Conservation (phyloP, 2,113 vertebrate genomes). For the Malurus alboscapulatus region DNA sequence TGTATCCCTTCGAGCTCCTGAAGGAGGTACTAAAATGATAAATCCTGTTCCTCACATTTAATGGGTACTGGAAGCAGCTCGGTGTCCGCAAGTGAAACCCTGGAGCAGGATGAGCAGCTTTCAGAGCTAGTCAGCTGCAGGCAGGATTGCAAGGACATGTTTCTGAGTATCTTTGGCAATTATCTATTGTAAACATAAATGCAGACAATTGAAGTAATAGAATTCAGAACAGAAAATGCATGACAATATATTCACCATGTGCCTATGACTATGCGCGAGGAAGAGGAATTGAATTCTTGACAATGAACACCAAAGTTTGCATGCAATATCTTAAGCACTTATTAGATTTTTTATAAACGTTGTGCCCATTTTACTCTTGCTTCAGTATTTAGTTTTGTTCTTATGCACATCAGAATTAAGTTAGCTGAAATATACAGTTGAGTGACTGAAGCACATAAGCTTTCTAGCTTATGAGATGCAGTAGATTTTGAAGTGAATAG, state of each 20-base stretch:
- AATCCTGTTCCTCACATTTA: neutral
- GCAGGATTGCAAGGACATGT: neutral
- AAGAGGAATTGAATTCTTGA: neutral
- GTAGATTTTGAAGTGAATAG: neutral
- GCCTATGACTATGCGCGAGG: neutral
- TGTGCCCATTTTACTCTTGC: neutral
- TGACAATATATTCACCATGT: neutral
- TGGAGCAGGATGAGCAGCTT: neutral
- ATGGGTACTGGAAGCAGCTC: neutral
- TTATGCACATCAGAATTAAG: neutral
- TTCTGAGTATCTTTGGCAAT: neutral
- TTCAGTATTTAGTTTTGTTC: neutral
- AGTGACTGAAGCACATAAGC: neutral
- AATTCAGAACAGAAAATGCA: neutral
- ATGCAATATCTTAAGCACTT: neutral
- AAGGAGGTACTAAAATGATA: conserved; percentile 69
- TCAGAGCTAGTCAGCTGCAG: neutral
- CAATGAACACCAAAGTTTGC: neutral
- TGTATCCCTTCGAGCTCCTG: conserved; percentile 64
- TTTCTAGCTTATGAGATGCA: neutral
- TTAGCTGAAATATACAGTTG: neutral
- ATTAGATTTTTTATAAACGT: neutral
- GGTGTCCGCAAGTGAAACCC: neutral
- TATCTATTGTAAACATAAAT: neutral
- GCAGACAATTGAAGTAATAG: neutral